Conservation (phyloP, 2,113 vertebrate genomes). For the Ginglymostoma cirratum region DNA sequence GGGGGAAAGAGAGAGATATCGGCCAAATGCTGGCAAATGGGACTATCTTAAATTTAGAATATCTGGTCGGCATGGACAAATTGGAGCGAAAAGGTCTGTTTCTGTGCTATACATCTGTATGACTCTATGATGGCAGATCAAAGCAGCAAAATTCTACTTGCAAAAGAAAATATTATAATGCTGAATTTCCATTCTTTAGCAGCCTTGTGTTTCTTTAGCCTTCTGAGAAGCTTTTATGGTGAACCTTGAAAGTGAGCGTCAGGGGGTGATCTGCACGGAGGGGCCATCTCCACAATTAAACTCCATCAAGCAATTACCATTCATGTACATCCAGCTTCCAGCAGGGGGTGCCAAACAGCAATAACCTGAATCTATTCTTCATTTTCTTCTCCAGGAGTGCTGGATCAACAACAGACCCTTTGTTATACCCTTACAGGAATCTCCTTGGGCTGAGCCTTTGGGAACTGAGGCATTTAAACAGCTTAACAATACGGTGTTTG, state of each 20-base stretch:
- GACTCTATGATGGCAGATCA: too few species aligned
- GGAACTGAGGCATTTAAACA: neutral
- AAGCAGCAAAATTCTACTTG: neutral
- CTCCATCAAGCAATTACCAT: neutral
- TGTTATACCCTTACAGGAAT: neutral
- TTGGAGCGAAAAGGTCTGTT: too few species aligned
- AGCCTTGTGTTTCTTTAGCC: neutral
- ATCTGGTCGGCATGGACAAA: too few species aligned
- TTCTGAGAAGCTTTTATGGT: neutral
- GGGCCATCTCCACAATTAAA: neutral
- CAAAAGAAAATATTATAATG: neutral
- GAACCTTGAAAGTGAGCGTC: neutral
- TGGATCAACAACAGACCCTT: too few species aligned
- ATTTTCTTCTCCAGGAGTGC: too few species aligned
- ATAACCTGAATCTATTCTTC: neutral
- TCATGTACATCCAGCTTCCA: neutral
- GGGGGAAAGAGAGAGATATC: too few species aligned
- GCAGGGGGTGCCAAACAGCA: slow-evolving; percentile 1
- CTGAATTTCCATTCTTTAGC: neutral
- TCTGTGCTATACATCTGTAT: too few species aligned
- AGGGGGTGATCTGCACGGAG: too few species aligned
- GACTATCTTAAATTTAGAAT: too few species aligned
- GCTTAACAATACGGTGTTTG: neutral
- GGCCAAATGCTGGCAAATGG: too few species aligned
- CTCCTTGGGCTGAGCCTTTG: neutral